Evolutionary conservation across 2,888 invertebrate species (phyloP), one percentile per base, ranked within the genome.

Genomic region (Metalampra italica): DNA sequence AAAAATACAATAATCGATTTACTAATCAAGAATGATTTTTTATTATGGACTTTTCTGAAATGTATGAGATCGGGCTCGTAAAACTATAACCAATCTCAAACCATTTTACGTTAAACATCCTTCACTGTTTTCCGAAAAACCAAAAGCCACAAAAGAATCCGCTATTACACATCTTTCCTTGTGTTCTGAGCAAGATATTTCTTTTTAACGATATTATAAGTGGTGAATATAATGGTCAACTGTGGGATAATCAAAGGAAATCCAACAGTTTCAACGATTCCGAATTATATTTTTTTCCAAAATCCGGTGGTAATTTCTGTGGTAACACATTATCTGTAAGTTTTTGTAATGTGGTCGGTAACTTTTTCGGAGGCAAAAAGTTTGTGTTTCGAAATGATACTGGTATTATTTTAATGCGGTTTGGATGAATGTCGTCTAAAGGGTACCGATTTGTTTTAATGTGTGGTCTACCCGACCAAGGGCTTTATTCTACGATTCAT

Each of bases 121-220:
- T 43, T 8, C 32, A 40, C 39, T 13, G 29, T 38, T 46, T 40
- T 12, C 12, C 22, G 34, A 46, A 38, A 40, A 14, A 30, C 40
- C 46, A 34, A 40, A 43, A 47, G 46, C 50, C 47, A 45, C 53
- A 51, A 49, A 51, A 50, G 12, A 44, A 50, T 29, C 41, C 13
- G 9, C 36, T 30, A 41, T 42, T 12, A 47, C 54, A 47, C 48
- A 42, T 44, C 46, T 49, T 52, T 50, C 45, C 44, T n/a, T 42
- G 32, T 29, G 55, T 49, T 50, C 22, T 14, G 55, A 58, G 49
- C 54, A 51, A 60, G 49, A 55, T 56, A 60, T 60, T 53, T 53
- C 46, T 53, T 54, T 53, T 57, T 71, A 69, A 72, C 64, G 70
- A 70, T 66, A 51, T 64, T 68, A 62, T 71, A 72, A 72, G 66